Evolutionary conservation across 2,113 vertebrate species (phyloP), one percentile per base, ranked within the genome.

Genomic region (Leptocoma aspasia): DNA sequence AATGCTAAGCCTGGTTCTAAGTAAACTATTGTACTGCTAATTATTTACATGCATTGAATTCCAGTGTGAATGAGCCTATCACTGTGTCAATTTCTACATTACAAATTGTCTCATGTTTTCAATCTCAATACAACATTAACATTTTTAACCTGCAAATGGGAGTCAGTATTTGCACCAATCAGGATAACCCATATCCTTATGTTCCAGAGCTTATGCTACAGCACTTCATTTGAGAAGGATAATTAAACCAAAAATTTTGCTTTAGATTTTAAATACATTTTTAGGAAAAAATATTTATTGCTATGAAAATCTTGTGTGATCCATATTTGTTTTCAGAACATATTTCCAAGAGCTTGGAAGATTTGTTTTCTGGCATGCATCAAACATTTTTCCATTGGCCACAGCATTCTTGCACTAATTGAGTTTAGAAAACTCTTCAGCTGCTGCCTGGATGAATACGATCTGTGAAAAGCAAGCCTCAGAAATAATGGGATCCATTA

Each of bases 331-430:
- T 96, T 96, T 94, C 85, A 97, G 85, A 95, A 83, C 20, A 31
- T 83, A 88, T 39, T 96, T 97, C 41, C 82, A 96, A 86, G 90
- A 90, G 92, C 95, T 96, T 93, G 90, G 85, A 95, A 97, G 82
- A 96, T 95, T 86, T 81, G 72, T 95, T 89, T 96, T 93, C 85
- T 95, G 95, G 95, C 92, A 97, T 47, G 86, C 90, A 81, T 90
- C 71, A 92, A 90, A 92, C 82, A 96, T 97, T 97, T 96, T 96
- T 96, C 96, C 96, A 95, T 86, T 95, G 93, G 94, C 95, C 92
- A 86, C 72, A 92, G 94, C 93, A 93, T 96, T 97, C 86, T 95
- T 96, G 82, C 57, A 86, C 92, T 97, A 93, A 95, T 94, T 96
- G 92, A 92, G 72, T 95, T 97, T 93, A 96, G 76, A 93, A 93